A percentile compares a stretch with the other conserved stretches of the same genome.
These are phyloP conservation scores for Gryllus longicercus DNA, from an alignment of 2,888 invertebrate species.

Conservation along the genomic window DNA sequence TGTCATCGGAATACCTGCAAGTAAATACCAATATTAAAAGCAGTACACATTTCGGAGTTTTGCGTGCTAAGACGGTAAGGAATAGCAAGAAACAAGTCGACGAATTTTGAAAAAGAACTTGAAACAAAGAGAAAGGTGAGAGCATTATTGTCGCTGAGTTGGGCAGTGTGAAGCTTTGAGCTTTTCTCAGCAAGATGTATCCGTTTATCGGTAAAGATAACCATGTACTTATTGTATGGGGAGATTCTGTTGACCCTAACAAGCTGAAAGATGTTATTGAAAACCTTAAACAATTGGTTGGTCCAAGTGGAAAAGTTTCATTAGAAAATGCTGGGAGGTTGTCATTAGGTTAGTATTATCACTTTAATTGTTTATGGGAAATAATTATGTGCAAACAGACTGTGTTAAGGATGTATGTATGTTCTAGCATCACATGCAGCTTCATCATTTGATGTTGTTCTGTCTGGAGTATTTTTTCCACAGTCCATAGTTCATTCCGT, in stretches of 20 bases:
- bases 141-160: too few relatives aligned
- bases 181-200: background rate
- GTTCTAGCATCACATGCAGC: conserved; percentile 54
- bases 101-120: too few relatives aligned
- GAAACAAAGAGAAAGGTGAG: too few relatives aligned
- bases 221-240: conserved; percentile 59
- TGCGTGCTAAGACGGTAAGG: too few relatives aligned
- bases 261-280: conserved; percentile 53
- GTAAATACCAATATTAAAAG: too few relatives aligned
- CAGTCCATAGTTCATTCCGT: conserved; percentile 48
- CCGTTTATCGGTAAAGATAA: conserved; percentile 41
- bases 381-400: conserved; percentile 11
- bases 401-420: background rate
- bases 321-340: conserved; percentile 61
- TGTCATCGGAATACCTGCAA: too few relatives aligned
- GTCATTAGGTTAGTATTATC: conserved; percentile 52
- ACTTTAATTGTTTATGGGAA: conserved; percentile 23
- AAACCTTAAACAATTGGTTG: conserved; percentile 50
- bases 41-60: too few relatives aligned
- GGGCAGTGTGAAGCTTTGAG: too few relatives aligned
- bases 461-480: conserved; percentile 54
- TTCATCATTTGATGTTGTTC: conserved; percentile 60
- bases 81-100: too few relatives aligned
- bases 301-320: conserved; percentile 52
- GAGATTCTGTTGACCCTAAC: conserved; percentile 50